These are phyloP conservation scores for Psittacula cyanocephala DNA, from an alignment of 2,113 vertebrate species.

Conservation along the genomic window DNA sequence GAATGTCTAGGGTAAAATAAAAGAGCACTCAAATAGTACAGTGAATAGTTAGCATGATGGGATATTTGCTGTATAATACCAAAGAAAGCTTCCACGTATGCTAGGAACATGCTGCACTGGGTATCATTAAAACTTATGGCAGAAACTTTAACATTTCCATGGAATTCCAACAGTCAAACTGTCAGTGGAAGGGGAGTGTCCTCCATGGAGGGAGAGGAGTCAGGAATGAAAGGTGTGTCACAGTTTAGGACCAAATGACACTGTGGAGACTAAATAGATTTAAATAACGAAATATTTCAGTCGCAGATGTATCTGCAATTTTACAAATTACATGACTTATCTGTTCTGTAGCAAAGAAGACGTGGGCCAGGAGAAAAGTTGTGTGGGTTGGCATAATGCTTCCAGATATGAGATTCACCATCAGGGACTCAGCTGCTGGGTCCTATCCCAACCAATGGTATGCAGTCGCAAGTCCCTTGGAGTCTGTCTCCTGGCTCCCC, in stretches of 20 bases:
- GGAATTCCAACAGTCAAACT: neutral
- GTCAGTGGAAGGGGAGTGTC: neutral
- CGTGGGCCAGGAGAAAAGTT: neutral
- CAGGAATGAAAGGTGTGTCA: neutral
- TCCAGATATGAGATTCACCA: rapidly evolving
- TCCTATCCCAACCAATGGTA: neutral
- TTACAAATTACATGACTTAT: neutral
- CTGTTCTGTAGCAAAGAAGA: neutral
- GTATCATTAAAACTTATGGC: neutral
- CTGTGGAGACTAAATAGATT: neutral
- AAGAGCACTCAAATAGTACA: neutral
- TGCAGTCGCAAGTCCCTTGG: neutral
- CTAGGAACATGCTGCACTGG: neutral
- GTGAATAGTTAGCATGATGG: neutral
- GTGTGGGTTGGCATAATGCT: rapidly evolving
- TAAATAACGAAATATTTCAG: neutral
- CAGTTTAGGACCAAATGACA: neutral
- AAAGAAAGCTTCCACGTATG: neutral
- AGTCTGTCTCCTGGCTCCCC: neutral
- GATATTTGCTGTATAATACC: neutral
- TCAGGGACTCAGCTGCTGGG: neutral
- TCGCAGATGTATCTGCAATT: neutral
- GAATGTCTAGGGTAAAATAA: neutral
- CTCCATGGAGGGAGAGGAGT: neutral
- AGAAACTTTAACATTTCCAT: neutral